Evolutionary conservation across 1,140 invertebrate genomes (phyloP), one percentile per base, ranked within the genome.

Genomic region (Ditylenchus dipsaci): DNA sequence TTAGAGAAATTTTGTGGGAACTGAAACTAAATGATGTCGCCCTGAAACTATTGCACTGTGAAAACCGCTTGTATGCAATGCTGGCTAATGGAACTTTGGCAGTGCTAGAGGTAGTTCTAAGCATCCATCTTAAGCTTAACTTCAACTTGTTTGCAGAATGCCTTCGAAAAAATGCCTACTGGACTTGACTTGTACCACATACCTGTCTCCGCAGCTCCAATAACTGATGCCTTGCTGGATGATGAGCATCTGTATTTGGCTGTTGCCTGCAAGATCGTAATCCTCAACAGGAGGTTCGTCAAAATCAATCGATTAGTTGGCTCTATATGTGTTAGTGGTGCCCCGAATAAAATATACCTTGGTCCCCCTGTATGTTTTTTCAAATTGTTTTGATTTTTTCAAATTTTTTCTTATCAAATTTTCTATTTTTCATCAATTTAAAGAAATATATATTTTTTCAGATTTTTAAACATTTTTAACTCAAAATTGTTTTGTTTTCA

Each of bases 11-110:
- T 38, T 56, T 85, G 11, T 86, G 86, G 86, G 79, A 85, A 67
- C 72, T 85, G 21, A 84, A 83, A 56, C 76, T 87, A 7, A 85
- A 84, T 66, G 86, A 86, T 76, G 84, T 86, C 7, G 84, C 86
- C 0, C 65, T 86, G 30, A 81, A 83, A 43, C 73, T 87, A 21
- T 67, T 84, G 27, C 80, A 80, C 71, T 63, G 76, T 27, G 83
- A 86, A 57, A 81, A 85, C 29, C 78, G 83, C 38, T 76, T 86
- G 1, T 86, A 86, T 75, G 83, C 83, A 56, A 84, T 79, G 23
- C 69, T 87, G 11, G 85, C 85, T 33, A 86, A 87, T 77, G 86
- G 86, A 33, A 86, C 85, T 1, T 68, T 87, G 7, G 85, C 86
- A 42, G 83, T 87, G 11, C 74, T 86, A 30, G 86, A 87, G 78